A percentile compares a stretch with the other conserved stretches of the same genome.
Conservation (phyloP, 2,113 vertebrate species). For the Apus apus region DNA sequence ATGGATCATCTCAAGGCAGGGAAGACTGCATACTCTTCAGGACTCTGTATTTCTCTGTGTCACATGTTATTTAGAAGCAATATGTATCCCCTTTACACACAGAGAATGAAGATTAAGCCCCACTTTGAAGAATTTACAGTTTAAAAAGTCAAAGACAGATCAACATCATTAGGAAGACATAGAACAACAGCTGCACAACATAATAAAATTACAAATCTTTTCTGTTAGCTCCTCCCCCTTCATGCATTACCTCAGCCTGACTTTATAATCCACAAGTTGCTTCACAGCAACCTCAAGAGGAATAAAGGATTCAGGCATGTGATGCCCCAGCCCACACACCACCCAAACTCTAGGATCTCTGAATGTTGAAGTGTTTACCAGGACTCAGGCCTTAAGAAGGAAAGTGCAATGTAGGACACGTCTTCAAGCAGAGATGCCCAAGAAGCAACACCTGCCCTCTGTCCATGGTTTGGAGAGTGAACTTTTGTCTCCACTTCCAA, state of each 20-base stretch:
- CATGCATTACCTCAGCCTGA: neutral
- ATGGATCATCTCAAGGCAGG: neutral
- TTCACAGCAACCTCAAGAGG: neutral
- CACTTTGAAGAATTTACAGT: neutral
- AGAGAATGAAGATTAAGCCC: neutral
- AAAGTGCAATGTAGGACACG: neutral
- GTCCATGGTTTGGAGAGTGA: neutral
- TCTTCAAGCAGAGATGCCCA: neutral
- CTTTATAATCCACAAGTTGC: neutral
- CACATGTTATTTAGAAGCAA: neutral
- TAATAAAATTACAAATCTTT: neutral
- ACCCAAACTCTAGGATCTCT: neutral
- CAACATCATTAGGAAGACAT: neutral
- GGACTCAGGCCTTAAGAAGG: neutral
- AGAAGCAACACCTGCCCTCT: neutral
- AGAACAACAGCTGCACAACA: neutral
- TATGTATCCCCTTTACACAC: neutral
- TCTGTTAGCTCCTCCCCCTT: neutral
- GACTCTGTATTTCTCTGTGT: neutral
- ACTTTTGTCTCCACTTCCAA: neutral
- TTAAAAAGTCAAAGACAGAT: neutral
- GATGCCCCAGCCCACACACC: neutral
- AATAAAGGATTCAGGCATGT: neutral
- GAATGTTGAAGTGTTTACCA: neutral
- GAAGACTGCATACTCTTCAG: neutral